Base-by-base conservation (phyloP, 2,113 vertebrate genomes). In the Misgurnus anguillicaudatus region DNA sequence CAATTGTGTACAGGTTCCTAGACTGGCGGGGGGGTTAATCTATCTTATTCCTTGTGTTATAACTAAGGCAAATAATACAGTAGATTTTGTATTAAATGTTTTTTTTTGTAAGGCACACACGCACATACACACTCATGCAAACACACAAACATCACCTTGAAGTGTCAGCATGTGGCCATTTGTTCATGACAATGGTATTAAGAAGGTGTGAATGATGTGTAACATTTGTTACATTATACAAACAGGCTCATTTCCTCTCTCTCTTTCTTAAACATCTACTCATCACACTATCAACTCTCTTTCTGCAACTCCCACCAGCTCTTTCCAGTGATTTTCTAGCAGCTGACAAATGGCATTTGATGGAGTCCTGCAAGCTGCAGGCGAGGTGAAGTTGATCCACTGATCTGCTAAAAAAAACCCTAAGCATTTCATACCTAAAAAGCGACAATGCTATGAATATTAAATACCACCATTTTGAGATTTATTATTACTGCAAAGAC, bases 151-250 rank as follows among this genome's bases (percentile, higher is more conserved):
- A 16, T 63, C 82, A 80, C 83, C 86, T 81, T 84, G 68, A 86
- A 47, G 64, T 75, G 69, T 82, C 76, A 84, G 77, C 51, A 80
- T 68, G 62, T 60, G 81, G 81, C 90, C 90, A 92, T 93, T 92
- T 93, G 92, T 83, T 89, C 85, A 72, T 83, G 21, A 63, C 85
- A 61, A 62, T 55, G 61, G 85, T 88, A 88, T 84, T 88, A 88
- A 80, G 81, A 60, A 77, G 85, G 89, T 89, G 92, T 88, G 87
- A 86, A 85, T 87, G 89, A 90, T 84, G 83, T 84, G 84, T 82
- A 86, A 85, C 91, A 91, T 91, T 90, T 91, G 91, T 85, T 85
- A 64, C 85, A 58, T 57, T 79, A 80, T 80, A 83, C 83, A 87
- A 87, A 89, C 86, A 85, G 75, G 62, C 73, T 67, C 63, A 67